Base-by-base conservation (phyloP, 64 coral and sea anemone species). In the Stichodactyla mertensii region DNA sequence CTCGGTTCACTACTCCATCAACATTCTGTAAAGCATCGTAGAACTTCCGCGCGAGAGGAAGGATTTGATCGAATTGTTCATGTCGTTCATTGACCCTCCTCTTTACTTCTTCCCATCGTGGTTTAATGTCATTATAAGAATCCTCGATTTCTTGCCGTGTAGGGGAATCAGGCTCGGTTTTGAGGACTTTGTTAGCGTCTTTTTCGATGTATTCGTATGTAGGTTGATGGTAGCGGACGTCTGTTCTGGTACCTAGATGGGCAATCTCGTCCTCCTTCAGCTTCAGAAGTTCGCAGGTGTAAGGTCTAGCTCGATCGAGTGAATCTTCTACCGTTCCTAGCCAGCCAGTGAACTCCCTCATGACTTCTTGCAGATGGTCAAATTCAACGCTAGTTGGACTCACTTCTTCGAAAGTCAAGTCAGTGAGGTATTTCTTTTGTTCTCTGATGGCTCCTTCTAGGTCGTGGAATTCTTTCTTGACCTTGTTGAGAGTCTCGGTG, bases 241-340 rank as follows among this genome's bases (percentile, higher is more conserved):
- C 94, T 45, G 86, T 71, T 69, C 88, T 92, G 55, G 90, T 89
- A 10, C 88, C 93, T 77, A 86, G 86, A 55, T 83, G 77, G 0
- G 93, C 89, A 4, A 95, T 95, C 60, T 95, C 89, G 16, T 95
- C 89, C 10, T 95, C 93, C n/a, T 88, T 89, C 20, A 95, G 87
- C 26, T 86, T 82, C 53, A 92, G 70, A 19, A 95, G 36, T 53
- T 95, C 94, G 79, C 87, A 66, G 55, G 88, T 92, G 23, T 87
- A 60, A 53, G 85, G 91, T 20, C 79, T 19, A 56, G 82, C 84
- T 77, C 91, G 87, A 1, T 80, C 51, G 15, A 92, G 78, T 57
- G 88, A 77, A 14, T 95, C 88, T 79, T 95, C 94, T 1, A 87
- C 91, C 10, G 81, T 92, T 16, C 83, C 69, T 7, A 92, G 66